Base-by-base conservation (phyloP, 2,888 invertebrate genomes). In the Eupeodes luniger region DNA sequence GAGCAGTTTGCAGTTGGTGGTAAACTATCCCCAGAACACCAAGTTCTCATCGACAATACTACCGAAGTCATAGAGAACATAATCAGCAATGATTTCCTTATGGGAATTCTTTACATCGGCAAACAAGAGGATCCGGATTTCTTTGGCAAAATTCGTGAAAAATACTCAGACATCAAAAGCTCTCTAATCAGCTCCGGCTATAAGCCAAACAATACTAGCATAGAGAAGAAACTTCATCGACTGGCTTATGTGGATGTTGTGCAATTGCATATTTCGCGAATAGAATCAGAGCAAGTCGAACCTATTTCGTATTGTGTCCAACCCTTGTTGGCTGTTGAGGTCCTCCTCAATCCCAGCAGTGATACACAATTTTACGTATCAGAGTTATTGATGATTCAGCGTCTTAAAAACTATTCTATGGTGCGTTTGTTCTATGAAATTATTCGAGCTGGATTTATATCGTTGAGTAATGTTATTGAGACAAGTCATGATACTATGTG, bases 401-500 rank as follows among this genome's bases (percentile, higher is more conserved):
- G 96, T 90, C 94, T 98, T 0, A 98, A 98, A 94, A 96, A 96
- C 76, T 96, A 97, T 90, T 95, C 96, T n/a, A 95, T 96, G 90
- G 95, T 97, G 1, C 95, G 97, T 89, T 93, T 99, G 0, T 98
- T 97, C 92, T 97, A 97, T 92, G 98, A 99, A 94, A 95, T 99
- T 47, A 96, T 98, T 90, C 95, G 98, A 89, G 97, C 98, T 0
- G 97, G 98, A 91, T 96, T 98, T 83, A 96, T 98, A 91, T 97
- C 98, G n/a, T 94, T 99, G 5, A 96, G 98, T 91, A 98, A 98
- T 93, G 97, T 97, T 0, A 96, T 96, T 74, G 97, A 96, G 90
- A 97, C 96, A 62, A 95, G 96, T 10, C 97, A 97, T 90, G 98
- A 98, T 91, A 96, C 98, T 5, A 96, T 98, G 91, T 98, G 98